Conservation (phyloP, 2,888 invertebrate genomes). For the Protodeltote pygarga region DNA sequence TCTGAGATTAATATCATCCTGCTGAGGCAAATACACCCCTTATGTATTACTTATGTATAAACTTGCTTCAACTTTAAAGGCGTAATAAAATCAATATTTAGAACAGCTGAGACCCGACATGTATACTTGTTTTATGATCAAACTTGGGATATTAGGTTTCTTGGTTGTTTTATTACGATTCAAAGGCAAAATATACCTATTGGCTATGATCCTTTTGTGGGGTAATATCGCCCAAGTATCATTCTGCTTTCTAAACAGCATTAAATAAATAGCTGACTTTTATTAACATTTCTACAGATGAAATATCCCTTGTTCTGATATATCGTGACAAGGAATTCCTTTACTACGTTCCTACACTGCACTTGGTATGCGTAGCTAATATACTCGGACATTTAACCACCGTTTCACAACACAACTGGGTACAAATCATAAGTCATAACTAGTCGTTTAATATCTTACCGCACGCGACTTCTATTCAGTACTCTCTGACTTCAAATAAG, state of each 20-base stretch:
- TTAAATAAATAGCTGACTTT: constrained; percentile 4
- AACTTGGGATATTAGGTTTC: background rate
- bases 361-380: background rate
- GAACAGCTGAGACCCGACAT: too few species aligned
- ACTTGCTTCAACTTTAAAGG: background rate
- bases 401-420: constrained; percentile 3
- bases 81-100: too few species aligned
- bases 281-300: constrained; percentile 7
- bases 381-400: constrained; percentile 7
- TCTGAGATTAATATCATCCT: constrained; percentile 48
- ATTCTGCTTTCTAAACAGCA: background rate
- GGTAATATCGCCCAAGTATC: background rate
- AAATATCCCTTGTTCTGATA: background rate
- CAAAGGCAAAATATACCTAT: background rate
- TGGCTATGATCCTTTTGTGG: background rate
- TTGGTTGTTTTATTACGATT: background rate
- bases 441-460: constrained; percentile 24
- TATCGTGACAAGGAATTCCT: constrained; percentile 4
- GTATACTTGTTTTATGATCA: background rate
- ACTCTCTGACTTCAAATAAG: constrained; percentile 53
- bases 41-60: background rate
- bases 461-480: constrained; percentile 52
- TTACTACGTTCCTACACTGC: background rate
- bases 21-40: constrained; percentile 8
- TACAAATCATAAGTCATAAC: constrained; percentile 20